phyloP scores from a whole-genome alignment of 2,888 invertebrate genomes.

The Alsophila aescularia region DNA sequence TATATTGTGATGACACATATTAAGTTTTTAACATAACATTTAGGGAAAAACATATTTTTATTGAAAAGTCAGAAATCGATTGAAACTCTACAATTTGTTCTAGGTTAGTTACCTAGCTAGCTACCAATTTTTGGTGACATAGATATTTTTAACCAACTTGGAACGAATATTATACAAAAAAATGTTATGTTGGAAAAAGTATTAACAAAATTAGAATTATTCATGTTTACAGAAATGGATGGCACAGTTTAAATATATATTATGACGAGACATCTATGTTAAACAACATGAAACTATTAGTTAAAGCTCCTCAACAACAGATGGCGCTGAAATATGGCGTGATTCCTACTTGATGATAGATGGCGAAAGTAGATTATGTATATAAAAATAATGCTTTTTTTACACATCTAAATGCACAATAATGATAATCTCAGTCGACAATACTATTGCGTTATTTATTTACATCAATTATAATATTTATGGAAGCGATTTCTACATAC shows the following conservation, averaged over 20 bases:
- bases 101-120: background rate
- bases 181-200: background rate
- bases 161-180: background rate
- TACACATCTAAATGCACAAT: conserved; percentile 73
- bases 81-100: background rate
- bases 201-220: background rate
- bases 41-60: background rate
- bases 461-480: conserved; percentile 62
- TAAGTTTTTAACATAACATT: background rate
- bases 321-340: conserved; percentile 34
- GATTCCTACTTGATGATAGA: conserved; percentile 48
- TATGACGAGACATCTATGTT: conserved; percentile 30
- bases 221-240: conserved; percentile 6
- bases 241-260: conserved; percentile 31
- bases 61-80: too few species aligned
- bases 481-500: conserved; percentile 70
- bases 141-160: background rate
- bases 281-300: background rate
- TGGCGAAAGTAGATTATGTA: conserved; percentile 47
- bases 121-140: background rate
- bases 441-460: conserved; percentile 69
- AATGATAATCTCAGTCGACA: conserved; percentile 76
- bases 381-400: conserved; percentile 48
- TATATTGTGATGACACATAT: conserved; percentile 38
- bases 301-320: conserved; percentile 36